Evolutionary conservation across 2,797 vertebrate species (phyloP).

Genomic region (Pipistrellus kuhlii): DNA sequence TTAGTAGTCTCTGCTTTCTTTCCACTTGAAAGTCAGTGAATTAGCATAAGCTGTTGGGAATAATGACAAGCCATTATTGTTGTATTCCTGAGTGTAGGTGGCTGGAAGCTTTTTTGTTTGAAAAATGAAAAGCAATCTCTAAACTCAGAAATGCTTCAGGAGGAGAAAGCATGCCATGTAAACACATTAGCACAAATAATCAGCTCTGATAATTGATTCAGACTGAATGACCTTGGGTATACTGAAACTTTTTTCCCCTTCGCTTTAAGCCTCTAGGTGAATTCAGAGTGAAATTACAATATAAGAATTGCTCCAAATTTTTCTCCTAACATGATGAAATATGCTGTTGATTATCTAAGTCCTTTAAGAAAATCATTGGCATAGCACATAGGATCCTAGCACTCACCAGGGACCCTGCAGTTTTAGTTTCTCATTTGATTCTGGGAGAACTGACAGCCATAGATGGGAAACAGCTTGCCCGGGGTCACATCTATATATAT

Average conservation of each 20-base stretch:
- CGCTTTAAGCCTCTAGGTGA: conserved; percentile 50
- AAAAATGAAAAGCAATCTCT: conserved; percentile 73
- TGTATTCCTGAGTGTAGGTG: conserved; percentile 60
- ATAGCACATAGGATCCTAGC: background rate
- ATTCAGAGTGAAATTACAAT: conserved; percentile 70
- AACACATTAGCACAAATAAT: conserved; percentile 72
- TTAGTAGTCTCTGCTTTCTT: conserved; percentile 66
- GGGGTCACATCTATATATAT: background rate
- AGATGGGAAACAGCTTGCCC: background rate
- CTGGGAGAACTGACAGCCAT: background rate
- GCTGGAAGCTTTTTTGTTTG: conserved; percentile 58
- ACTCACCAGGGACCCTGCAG: background rate
- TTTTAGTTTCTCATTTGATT: conserved; percentile 18
- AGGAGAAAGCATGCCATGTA: conserved; percentile 29
- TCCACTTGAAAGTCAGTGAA: conserved; percentile 63
- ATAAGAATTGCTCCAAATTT: conserved; percentile 44
- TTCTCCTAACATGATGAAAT: conserved; percentile 50
- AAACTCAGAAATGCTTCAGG: conserved; percentile 62
- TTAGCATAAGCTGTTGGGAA: conserved; percentile 72
- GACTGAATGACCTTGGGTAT: conserved; percentile 63
- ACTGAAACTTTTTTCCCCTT: conserved; percentile 59
- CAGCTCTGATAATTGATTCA: conserved; percentile 67
- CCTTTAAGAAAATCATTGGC: conserved; percentile 39
- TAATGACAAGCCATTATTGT: conserved; percentile 66
- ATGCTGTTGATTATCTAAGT: conserved; percentile 61